phyloP scores from a whole-genome alignment of 2,797 vertebrate species.

The Malacoctenus gilli region DNA sequence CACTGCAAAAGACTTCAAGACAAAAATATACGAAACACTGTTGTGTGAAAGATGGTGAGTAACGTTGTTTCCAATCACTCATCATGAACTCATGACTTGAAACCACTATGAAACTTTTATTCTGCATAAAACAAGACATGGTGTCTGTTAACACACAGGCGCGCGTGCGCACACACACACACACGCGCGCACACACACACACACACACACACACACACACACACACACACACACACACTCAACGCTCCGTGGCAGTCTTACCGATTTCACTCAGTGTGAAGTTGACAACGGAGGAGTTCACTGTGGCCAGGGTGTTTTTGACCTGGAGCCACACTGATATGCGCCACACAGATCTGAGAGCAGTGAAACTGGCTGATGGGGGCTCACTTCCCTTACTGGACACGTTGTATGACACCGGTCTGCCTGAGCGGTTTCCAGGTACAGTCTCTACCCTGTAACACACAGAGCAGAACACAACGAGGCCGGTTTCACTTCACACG shows the following conservation, averaged over 20 bases:
- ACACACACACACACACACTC: not conserved
- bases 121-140: not conserved
- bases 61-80: not conserved
- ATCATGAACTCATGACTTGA: not conserved
- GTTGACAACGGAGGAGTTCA: conserved; percentile 57
- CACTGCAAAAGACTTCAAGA: too few species aligned
- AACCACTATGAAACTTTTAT: not conserved
- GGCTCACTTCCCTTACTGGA: conserved; percentile 6
- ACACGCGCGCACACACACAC: too few species aligned
- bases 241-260: conserved; percentile 61
- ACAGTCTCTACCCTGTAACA: conserved; percentile 58
- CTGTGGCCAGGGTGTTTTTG: conserved; percentile 81
- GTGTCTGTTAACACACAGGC: too few species aligned
- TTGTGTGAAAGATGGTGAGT: too few species aligned
- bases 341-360: conserved; percentile 39
- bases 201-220: too few species aligned
- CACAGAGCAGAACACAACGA: conserved; percentile 45
- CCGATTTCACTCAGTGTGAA: conserved; percentile 83
- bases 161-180: too few species aligned
- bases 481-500: conserved; percentile 6
- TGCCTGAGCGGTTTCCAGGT: conserved; percentile 17
- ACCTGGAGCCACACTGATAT: conserved; percentile 79
- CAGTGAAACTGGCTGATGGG: conserved; percentile 57
- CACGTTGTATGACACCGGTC: accelerated
- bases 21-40: too few species aligned